These are phyloP conservation scores for Drosophila trapezifrons DNA, from an alignment of 1,140 invertebrate species.

Conservation along the genomic window DNA sequence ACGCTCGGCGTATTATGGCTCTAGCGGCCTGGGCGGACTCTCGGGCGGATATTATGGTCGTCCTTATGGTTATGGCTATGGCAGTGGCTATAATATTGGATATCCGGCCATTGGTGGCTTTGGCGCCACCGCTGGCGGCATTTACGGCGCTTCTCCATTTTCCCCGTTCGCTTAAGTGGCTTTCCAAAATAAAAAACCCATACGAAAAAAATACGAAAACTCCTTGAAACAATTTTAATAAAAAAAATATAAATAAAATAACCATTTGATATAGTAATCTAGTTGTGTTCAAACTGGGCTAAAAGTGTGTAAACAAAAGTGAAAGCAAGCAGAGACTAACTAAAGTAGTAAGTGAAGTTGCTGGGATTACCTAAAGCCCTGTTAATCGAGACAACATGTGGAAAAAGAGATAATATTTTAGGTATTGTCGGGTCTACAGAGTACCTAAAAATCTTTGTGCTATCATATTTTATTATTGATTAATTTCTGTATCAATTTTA, in stretches of 20 bases:
- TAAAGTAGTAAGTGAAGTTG: not conserved
- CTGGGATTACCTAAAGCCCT: not conserved
- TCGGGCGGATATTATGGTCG: conserved; percentile 54
- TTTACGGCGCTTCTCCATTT: conserved; percentile 34
- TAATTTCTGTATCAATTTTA: not conserved
- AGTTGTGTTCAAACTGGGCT: conserved; percentile 12
- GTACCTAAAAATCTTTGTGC: not conserved
- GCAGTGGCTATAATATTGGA: conserved; percentile 56
- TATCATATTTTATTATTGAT: not conserved
- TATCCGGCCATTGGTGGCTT: conserved; percentile 58
- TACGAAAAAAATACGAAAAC: conserved; percentile 16
- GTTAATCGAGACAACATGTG: not conserved
- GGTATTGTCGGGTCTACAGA: too few relatives aligned
- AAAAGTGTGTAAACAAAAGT: conserved; percentile 24
- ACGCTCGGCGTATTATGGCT: conserved; percentile 48
- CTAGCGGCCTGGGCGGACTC: conserved; percentile 37
- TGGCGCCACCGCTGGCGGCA: conserved; percentile 38
- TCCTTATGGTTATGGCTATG: conserved; percentile 54
- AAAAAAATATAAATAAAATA: conserved; percentile 1
- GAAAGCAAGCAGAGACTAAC: not conserved
- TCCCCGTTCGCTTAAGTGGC: conserved; percentile 42
- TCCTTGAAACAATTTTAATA: not conserved
- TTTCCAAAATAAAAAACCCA: conserved; percentile 20
- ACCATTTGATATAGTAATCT: conserved; percentile 2
- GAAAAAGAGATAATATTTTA: too few relatives aligned